A percentile compares a stretch with the other conserved stretches of the same genome.
Conservation (phyloP, 2,888 invertebrate species). For the Andrena trimmerana region DNA sequence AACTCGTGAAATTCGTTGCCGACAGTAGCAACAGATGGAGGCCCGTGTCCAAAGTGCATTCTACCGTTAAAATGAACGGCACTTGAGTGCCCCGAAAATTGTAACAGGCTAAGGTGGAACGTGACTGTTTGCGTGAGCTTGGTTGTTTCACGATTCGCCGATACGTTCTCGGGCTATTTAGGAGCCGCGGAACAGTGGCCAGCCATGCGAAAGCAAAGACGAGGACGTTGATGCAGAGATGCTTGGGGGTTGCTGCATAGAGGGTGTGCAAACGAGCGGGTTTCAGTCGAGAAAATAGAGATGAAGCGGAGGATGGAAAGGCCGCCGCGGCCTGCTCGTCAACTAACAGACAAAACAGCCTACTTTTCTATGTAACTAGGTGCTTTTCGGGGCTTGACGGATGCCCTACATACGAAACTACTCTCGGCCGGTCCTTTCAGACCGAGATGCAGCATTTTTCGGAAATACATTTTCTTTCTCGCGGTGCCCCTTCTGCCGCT, state of each 20-base stretch:
- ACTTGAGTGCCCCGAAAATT: neutral
- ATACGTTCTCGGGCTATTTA: conserved; percentile 4
- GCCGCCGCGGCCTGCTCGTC: neutral
- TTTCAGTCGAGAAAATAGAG: conserved; percentile 6
- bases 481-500: too few species aligned
- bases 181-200: neutral
- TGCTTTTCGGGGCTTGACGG: neutral
- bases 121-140: neutral
- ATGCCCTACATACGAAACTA: conserved; percentile 12
- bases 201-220: neutral
- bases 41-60: neutral
- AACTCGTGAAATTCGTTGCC: neutral
- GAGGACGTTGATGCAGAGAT: conserved; percentile 20
- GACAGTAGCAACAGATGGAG: conserved; percentile 3
- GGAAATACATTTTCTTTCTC: too few species aligned
- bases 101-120: neutral
- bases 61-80: neutral
- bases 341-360: neutral
- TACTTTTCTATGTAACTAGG: conserved; percentile 8
- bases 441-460: too few species aligned
- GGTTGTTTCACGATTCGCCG: neutral
- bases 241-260: conserved; percentile 27
- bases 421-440: neutral
- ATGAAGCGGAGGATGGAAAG: neutral
- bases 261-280: conserved; percentile 19